These are phyloP conservation scores for Axis porcinus DNA, from an alignment of 2,113 vertebrate species.

Conservation along the genomic window DNA sequence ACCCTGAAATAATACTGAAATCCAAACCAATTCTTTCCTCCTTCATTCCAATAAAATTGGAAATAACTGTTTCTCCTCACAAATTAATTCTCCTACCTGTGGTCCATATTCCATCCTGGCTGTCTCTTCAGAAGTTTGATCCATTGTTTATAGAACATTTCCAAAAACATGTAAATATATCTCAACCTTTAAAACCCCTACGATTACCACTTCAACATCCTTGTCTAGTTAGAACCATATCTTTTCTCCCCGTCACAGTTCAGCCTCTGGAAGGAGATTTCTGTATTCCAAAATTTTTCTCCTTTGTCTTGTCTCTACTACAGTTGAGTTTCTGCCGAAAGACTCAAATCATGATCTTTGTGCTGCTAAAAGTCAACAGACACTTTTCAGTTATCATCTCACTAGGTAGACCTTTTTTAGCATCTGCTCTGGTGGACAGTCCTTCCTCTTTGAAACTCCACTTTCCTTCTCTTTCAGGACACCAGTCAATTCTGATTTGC, in stretches of 20 bases:
- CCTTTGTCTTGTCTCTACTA: neutral
- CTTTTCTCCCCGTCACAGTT: neutral
- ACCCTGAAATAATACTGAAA: neutral
- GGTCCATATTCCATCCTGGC: neutral
- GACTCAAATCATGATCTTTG: neutral
- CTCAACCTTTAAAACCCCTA: neutral
- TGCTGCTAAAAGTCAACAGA: neutral
- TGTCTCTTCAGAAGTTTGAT: neutral
- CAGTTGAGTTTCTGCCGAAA: neutral
- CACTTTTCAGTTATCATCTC: neutral
- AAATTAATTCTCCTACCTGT: neutral
- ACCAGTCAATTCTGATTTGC: neutral
- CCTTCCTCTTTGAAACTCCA: neutral
- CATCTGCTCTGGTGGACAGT: neutral
- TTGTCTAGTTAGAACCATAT: neutral
- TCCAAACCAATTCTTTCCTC: neutral
- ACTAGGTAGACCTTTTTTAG: neutral
- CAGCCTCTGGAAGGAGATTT: neutral
- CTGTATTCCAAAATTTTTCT: neutral
- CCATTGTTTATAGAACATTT: neutral
- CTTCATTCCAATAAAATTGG: neutral
- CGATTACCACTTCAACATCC: neutral
- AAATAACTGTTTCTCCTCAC: neutral
- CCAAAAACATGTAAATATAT: neutral
- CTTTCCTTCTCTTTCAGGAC: neutral